Evolutionary conservation across 2,888 invertebrate species (phyloP), one percentile per base, ranked within the genome.

Genomic region (Oscheius sp.): DNA sequence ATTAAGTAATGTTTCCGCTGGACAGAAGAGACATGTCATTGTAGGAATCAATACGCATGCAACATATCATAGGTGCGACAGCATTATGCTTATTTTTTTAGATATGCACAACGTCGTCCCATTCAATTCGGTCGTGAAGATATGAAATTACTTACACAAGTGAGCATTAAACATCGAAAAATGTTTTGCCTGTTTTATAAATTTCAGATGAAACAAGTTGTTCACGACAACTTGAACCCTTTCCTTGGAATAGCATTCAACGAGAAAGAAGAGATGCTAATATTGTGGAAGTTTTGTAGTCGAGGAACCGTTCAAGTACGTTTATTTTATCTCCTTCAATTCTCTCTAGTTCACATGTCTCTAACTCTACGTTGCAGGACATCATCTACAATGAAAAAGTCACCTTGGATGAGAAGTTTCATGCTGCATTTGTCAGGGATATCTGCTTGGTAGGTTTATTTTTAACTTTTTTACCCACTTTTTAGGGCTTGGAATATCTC

Each of bases 321-420:
- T n/a, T 22, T n/a, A 14, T 57, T n/a, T 9, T 59, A 6, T n/a
- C n/a, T n/a, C n/a, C n/a, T n/a, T n/a, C n/a, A n/a, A n/a, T n/a
- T n/a, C n/a, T n/a, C n/a, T n/a, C n/a, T n/a, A n/a, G n/a, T n/a
- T n/a, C n/a, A n/a, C n/a, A n/a, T n/a, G n/a, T n/a, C 36, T 36
- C 8, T 9, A 36, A 36, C 14, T 36, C 8, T 36, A 9, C 8
- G 14, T n/a, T 66, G 30, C 41, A 81, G 92, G 97, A 97, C 90
- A 95, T 97, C 88, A 92, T 97, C 86, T 95, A 96, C 90, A 96
- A 96, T 89, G 94, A 95, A 89, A 95, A 96, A 89, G 94, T 96
- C 86, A 94, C 94, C 87, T 89, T 97, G 88, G 96, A 97, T 89
- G 91, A 92, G 88, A 94, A 95, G 91, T 96, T 97, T 88, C 93